These are phyloP conservation scores for Semibalanus balanoides DNA, from an alignment of 1,140 invertebrate genomes.

Conservation along the genomic window DNA sequence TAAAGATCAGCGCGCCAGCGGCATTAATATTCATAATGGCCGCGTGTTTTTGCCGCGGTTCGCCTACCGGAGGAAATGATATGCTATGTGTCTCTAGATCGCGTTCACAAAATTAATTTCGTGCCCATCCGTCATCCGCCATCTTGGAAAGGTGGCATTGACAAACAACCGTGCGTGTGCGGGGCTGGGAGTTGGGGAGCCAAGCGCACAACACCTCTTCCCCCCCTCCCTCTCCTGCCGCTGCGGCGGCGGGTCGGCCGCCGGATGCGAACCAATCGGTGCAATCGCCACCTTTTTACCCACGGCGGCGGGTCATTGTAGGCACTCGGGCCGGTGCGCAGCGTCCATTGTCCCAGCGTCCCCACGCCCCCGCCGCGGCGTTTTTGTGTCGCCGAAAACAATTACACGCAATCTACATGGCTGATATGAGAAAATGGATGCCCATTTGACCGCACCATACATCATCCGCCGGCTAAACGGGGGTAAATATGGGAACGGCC, in stretches of 20 bases:
- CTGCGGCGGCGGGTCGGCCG: too few species aligned
- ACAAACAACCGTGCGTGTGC: neutral
- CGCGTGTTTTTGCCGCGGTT: neutral
- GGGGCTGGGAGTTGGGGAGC: too few species aligned
- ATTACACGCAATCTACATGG: constrained; percentile 2
- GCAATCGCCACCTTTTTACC: neutral
- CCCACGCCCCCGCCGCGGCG: neutral
- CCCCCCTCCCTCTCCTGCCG: too few species aligned
- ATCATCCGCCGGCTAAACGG: neutral
- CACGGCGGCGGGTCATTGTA: neutral
- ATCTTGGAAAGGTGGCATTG: neutral
- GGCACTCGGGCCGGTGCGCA: too few species aligned
- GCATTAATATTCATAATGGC: constrained; percentile 2
- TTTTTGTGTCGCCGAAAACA: neutral
- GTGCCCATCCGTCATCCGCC: neutral
- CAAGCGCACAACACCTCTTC: too few species aligned
- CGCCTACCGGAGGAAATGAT: neutral
- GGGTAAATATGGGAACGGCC: neutral
- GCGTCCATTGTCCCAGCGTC: neutral
- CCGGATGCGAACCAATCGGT: neutral
- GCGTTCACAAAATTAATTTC: constrained; percentile 2
- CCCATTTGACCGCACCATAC: constrained; percentile 1
- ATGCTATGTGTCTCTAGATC: neutral
- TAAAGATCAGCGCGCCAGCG: neutral
- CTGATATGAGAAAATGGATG: constrained; percentile 2